These are phyloP conservation scores for Tetranychus urticae DNA, from an alignment of 1,140 invertebrate genomes.

Conservation along the genomic window DNA sequence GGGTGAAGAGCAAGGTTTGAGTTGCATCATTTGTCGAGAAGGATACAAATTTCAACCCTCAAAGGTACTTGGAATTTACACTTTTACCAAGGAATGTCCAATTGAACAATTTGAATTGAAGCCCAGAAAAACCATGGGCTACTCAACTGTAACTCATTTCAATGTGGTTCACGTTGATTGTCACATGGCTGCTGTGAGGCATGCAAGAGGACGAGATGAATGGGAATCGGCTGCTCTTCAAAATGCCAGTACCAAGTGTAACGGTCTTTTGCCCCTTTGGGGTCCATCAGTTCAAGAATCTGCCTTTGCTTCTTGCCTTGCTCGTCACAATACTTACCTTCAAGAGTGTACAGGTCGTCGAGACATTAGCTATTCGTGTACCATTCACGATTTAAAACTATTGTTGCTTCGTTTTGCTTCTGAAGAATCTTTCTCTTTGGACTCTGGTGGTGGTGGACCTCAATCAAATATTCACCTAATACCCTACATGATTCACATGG, in stretches of 20 bases:
- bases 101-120: conserved; percentile 83
- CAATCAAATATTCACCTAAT: conserved; percentile 92
- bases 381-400: conserved; percentile 79
- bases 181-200: conserved; percentile 74
- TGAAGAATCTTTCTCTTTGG: conserved; percentile 86
- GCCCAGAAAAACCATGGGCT: conserved; percentile 40
- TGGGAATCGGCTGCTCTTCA: conserved; percentile 93
- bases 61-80: conserved; percentile 84
- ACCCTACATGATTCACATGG: conserved; percentile 80
- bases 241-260: conserved; percentile 91
- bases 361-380: conserved; percentile 64
- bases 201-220: conserved; percentile 56
- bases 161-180: conserved; percentile 96
- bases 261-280: conserved; percentile 83
- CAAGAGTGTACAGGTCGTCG: conserved; percentile 23
- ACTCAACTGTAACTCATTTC: conserved; percentile 89
- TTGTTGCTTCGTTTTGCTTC: conserved; percentile 66
- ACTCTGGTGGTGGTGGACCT: conserved; percentile 82
- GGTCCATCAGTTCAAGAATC: conserved; percentile 84
- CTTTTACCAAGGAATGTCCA: conserved; percentile 80
- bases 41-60: conserved; percentile 82
- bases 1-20: conserved; percentile 78
- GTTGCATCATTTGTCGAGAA: conserved; percentile 92
- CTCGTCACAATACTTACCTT: conserved; percentile 29
- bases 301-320: conserved; percentile 74